Evolutionary conservation across 2,888 invertebrate genomes (phyloP).

Genomic region (Loripinus fragilis): DNA sequence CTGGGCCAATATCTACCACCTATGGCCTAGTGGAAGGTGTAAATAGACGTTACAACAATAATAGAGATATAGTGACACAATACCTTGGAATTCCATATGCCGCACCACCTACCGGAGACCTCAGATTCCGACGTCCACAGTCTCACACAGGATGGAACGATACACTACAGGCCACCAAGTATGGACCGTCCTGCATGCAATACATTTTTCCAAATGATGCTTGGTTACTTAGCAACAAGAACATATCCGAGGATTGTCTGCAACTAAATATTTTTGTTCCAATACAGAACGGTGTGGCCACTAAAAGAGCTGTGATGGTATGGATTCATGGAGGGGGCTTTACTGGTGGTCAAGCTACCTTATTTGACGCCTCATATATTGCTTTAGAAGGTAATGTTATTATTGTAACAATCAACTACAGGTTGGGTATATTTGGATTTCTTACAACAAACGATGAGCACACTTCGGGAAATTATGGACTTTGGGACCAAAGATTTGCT

Average conservation of each 20-base stretch:
- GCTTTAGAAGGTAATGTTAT: constrained; percentile 64
- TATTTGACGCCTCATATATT: constrained; percentile 62
- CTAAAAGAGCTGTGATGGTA: constrained; percentile 63
- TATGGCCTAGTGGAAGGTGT: constrained; percentile 46
- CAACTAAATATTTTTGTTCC: constrained; percentile 67
- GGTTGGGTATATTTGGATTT: constrained; percentile 70
- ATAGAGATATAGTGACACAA: constrained; percentile 39
- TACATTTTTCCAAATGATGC: constrained; percentile 51
- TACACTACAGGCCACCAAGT: constrained; percentile 44
- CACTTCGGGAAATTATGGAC: constrained; percentile 63
- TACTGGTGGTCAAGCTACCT: constrained; percentile 57
- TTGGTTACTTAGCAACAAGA: constrained; percentile 51
- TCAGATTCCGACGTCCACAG: constrained; percentile 54
- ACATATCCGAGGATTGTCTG: constrained; percentile 68
- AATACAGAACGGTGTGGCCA: background rate
- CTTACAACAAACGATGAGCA: constrained; percentile 53
- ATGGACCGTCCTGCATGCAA: constrained; percentile 64
- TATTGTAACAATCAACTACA: constrained; percentile 67
- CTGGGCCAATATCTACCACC: constrained; percentile 27
- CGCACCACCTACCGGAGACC: constrained; percentile 54
- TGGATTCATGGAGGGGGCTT: constrained; percentile 73
- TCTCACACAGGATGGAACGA: constrained; percentile 36
- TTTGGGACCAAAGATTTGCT: constrained; percentile 68
- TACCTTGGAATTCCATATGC: constrained; percentile 62
- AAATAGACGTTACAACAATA: constrained; percentile 16